A percentile compares a stretch with the other conserved stretches of the same genome.
These are phyloP conservation scores for Polyommatus iphigenia DNA, from an alignment of 2,888 invertebrate genomes.

Conservation along the genomic window DNA sequence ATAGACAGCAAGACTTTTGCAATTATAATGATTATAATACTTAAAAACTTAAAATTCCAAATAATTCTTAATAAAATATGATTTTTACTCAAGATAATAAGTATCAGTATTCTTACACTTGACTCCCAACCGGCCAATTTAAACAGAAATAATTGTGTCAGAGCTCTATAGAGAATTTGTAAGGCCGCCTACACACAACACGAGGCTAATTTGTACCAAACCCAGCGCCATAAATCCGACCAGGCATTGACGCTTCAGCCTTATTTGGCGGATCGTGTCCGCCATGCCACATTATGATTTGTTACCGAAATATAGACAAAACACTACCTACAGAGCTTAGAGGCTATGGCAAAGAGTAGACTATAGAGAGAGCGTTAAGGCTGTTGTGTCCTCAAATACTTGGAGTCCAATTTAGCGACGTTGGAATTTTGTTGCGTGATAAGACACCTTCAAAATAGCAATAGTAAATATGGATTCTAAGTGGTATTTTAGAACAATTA, in stretches of 20 bases:
- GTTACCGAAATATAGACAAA: conserved; percentile 47
- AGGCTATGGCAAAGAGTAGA: not conserved
- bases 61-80: not conserved
- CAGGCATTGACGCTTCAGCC: conserved; percentile 63
- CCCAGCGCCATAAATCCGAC: conserved; percentile 71
- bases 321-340: not conserved
- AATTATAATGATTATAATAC: too few species aligned
- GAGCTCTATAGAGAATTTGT: conserved; percentile 57
- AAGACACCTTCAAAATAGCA: too few species aligned
- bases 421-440: not conserved
- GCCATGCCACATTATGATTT: conserved; percentile 70
- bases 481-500: conserved; percentile 40
- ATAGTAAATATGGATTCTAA: not conserved
- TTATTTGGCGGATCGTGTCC: conserved; percentile 73
- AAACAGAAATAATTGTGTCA: conserved; percentile 11
- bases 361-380: not conserved
- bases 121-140: not conserved
- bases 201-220: conserved; percentile 74
- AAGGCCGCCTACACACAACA: conserved; percentile 65
- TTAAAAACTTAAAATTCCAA: too few species aligned
- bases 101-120: not conserved
- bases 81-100: not conserved
- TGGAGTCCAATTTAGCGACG: not conserved
- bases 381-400: not conserved
- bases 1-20: too few species aligned